Percentiles rank a stretch among this genome's conserved stretches.
phyloP scores from a whole-genome alignment of 1,140 invertebrate genomes.

The Plectrocnemia conspersa region DNA sequence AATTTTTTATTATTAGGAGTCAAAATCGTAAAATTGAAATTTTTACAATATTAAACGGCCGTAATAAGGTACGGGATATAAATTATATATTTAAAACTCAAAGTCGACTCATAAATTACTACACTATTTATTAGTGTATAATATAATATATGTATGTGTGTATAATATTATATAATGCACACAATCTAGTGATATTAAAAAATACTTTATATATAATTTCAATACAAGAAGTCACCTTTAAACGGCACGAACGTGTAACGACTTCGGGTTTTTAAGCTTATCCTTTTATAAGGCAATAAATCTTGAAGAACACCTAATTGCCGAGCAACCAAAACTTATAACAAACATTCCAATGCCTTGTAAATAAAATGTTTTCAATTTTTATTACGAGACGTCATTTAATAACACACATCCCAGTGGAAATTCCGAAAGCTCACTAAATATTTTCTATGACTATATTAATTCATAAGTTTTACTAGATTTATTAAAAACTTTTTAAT shows the following conservation, averaged over 20 bases:
- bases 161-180: no score
- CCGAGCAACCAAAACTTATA: conserved; percentile 26
- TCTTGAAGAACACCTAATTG: conserved; percentile 29
- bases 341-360: conserved; percentile 31
- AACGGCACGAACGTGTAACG: background rate
- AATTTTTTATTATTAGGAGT: no score
- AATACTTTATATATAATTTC: no score
- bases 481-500: no score
- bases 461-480: no score
- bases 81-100: conserved; percentile 21
- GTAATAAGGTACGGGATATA: conserved; percentile 17
- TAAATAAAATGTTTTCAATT: conserved; percentile 32
- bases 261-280: conserved; percentile 3
- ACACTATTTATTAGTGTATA: no score
- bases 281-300: conserved; percentile 31
- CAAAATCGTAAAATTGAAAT: no score
- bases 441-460: background rate
- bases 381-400: conserved; percentile 25
- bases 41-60: conserved; percentile 8
- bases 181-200: no score
- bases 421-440: conserved; percentile 14
- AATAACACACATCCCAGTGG: conserved; percentile 12
- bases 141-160: no score
- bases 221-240: no score
- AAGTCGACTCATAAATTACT: conserved; percentile 13